Percentiles rank a stretch among this genome's conserved stretches.
These are phyloP conservation scores for Herpetotheres cachinnans DNA, from an alignment of 2,113 vertebrate genomes.

Conservation along the genomic window DNA sequence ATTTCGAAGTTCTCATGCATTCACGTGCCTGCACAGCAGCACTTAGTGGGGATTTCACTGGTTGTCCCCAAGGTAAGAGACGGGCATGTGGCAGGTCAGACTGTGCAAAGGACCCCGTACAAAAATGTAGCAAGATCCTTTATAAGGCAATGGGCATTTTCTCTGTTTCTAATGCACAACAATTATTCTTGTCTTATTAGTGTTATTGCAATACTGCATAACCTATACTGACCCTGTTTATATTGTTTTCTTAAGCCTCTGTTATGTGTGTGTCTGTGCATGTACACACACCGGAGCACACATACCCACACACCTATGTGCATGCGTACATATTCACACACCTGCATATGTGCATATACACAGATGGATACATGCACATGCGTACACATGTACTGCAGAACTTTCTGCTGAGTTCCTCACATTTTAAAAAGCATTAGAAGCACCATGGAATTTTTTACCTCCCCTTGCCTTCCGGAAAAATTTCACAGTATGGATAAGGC, in stretches of 20 bases:
- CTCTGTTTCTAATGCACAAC: not conserved
- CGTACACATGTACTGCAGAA: not conserved
- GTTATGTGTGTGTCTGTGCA: not conserved
- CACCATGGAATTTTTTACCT: not conserved
- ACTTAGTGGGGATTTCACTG: not conserved
- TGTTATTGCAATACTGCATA: not conserved
- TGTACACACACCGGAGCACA: not conserved
- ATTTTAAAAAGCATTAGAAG: not conserved
- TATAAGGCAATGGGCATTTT: not conserved
- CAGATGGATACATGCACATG: not conserved
- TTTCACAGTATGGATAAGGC: not conserved
- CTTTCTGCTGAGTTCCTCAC: not conserved
- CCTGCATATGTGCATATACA: no score
- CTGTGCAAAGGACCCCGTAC: not conserved
- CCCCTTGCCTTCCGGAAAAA: not conserved
- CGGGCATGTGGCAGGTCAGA: not conserved
- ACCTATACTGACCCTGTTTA: not conserved
- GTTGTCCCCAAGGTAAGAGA: not conserved
- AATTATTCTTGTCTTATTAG: not conserved
- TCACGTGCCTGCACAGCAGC: not conserved
- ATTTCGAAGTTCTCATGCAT: not conserved
- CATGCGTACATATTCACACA: not conserved
- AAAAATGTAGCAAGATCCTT: not conserved
- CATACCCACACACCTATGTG: not conserved
- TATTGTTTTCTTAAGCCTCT: not conserved